Evolutionary conservation across 2,797 vertebrate genomes (phyloP), one percentile per base, ranked within the genome.

Genomic region (Mus caroli): DNA sequence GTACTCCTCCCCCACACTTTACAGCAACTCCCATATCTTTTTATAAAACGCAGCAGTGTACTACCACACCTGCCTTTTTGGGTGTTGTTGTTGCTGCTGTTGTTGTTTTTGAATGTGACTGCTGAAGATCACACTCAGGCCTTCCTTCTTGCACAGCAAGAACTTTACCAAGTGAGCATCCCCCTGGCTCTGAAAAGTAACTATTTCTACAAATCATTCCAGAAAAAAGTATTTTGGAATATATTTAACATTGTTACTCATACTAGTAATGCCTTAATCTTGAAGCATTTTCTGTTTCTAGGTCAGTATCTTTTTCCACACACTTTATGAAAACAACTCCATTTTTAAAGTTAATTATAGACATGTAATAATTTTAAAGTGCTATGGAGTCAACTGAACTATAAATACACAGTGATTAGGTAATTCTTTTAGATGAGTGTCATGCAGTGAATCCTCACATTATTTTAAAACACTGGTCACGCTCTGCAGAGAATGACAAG

Each of bases 231-330:
- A 9, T 31, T 92, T 88, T 88, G 58, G 19, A 52, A 90, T 19
- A 94, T 46, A 95, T 62, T 73, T 84, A 84, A 84, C 58, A 17
- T 46, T 88, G 60, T 62, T 69, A 71, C n/a, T 88, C 92, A 94
- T 73, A 82, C 17, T 79, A 82, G 28, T 24, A 58, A 90, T 86
- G 80, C n/a, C 75, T 92, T 79, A 84, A 92, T 88, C 92, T 91
- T 86, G 94, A 86, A 95, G 40, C 34, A 80, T 89, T 84, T 95
- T 80, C 17, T 40, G 95, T 80, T 93, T 87, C 92, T 93, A 80
- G 8, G 88, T 62, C 95, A 90, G 58, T 9, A 79, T 62, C 13
- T 4, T 90, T 93, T 93, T 80, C 43, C 22, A 88, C 3, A 50
- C 0, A 79, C 37, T 92, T 96, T 26, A 83, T 91, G 37, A 86